phyloP scores from a whole-genome alignment of 2,113 vertebrate genomes.

The Anseranas semipalmata region DNA sequence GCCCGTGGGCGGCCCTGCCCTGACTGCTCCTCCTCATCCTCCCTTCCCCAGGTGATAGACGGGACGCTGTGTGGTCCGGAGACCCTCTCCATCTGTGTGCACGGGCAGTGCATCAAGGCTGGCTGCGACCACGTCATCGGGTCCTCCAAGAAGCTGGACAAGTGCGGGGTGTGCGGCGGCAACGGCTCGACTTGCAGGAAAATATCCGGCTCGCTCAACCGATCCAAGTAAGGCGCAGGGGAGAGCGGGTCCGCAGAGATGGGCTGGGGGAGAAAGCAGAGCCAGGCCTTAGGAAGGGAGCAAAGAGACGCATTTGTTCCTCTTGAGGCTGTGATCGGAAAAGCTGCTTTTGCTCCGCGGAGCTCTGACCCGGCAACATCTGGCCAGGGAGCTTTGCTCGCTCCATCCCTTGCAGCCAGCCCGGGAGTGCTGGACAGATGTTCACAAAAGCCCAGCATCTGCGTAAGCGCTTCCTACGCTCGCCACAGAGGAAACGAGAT shows the following conservation, averaged over 20 bases:
- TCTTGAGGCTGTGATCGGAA: neutral
- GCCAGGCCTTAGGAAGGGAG: neutral
- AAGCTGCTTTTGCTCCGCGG: neutral
- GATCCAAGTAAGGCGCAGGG: constrained; percentile 79
- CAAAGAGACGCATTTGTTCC: neutral
- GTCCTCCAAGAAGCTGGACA: constrained; percentile 92
- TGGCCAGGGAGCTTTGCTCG: neutral
- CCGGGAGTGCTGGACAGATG: neutral
- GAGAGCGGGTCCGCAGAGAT: neutral
- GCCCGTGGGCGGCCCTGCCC: neutral
- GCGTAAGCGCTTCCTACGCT: neutral
- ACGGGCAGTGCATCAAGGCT: constrained; percentile 95
- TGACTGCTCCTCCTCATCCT: rapidly evolving
- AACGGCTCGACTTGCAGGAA: constrained; percentile 88
- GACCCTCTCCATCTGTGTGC: constrained; percentile 92
- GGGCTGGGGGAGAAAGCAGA: neutral
- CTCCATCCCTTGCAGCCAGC: neutral
- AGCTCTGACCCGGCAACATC: neutral
- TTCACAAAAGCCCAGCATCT: neutral
- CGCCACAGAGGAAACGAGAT: neutral
- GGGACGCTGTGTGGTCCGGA: constrained; percentile 94
- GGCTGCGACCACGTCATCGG: constrained; percentile 93
- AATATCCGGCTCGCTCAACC: constrained; percentile 88
- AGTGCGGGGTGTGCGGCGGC: constrained; percentile 92
- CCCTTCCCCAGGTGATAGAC: constrained; percentile 85